Base-by-base conservation (phyloP, 2,797 vertebrate genomes). In the Esox masquinongy region DNA sequence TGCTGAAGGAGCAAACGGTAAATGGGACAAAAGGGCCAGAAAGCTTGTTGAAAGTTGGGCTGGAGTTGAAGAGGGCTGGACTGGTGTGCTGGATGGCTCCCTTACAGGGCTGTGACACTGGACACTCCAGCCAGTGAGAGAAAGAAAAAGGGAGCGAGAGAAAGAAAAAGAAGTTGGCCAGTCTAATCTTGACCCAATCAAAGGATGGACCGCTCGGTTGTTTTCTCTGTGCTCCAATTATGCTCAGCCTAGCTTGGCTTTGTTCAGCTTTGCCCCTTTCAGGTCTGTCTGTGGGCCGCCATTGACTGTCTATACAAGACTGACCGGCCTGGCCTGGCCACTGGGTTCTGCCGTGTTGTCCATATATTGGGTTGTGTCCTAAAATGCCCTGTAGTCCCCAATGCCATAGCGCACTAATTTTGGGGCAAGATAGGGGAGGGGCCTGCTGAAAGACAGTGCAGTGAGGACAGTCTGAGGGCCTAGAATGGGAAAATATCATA, bases 261-360 rank as follows among this genome's bases (percentile, higher is more conserved):
- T 88, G 88, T 79, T 78, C 7, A 50, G 74, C 79, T 84, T 83
- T 81, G 87, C 86, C 80, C 84, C 84, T 89, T 68, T 88, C 75
- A 71, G 77, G 82, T 88, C 91, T 83, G 89, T 86, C 89, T 92
- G 89, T 90, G 89, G 87, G 80, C 74, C 84, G 77, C 63, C n/a
- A 22, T 39, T n/a, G n/a, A 43, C 68, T 39, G 16, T 50, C 22
- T 16, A n/a, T 29, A 26, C 50, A 53, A 53, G 50, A 53, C 50
- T 51, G 50, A 51, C 50, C 17, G 17, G 49, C 14, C 17, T 53
- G 51, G 49, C 14, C 17, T 53, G 51, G 26, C 26, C 17, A 50
- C 39, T 26, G 14, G 8, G 70, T 36, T 72, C 49, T 72, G 50
- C 34, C 53, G 70, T 72, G 49, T 72, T 72, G 50, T 56, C 24